Conservation (phyloP, 92 coral and sea anemone species). For the Bergia puertoricense region DNA sequence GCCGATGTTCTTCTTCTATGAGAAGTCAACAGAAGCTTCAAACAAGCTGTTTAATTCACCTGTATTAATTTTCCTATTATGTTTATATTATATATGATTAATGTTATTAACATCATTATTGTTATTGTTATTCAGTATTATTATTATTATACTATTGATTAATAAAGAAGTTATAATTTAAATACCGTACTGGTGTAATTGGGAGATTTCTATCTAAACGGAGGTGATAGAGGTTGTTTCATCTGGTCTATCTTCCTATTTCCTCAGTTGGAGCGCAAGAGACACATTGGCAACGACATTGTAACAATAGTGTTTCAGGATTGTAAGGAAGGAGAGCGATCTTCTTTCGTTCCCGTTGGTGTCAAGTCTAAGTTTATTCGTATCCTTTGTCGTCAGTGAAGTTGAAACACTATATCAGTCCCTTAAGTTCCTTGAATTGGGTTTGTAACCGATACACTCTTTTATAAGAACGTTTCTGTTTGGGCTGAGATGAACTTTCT, state of each 20-base stretch:
- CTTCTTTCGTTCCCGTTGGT: conserved; percentile 87
- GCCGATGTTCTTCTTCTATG: no score
- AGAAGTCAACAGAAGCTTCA: no score
- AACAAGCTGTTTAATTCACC: no score
- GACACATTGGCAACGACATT: conserved; percentile 98
- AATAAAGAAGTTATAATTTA: no score
- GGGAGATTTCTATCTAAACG: neutral
- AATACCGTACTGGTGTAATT: neutral
- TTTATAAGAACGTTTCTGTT: no score
- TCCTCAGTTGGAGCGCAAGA: conserved; percentile 90
- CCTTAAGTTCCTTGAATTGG: neutral
- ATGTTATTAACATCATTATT: no score
- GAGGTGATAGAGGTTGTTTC: neutral
- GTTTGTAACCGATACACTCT: neutral
- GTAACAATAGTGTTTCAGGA: conserved; percentile 98
- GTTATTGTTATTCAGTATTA: no score
- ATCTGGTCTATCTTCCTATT: neutral
- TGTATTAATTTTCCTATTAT: no score
- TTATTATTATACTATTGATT: no score
- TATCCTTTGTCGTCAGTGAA: conserved; percentile 70
- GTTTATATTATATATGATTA: no score
- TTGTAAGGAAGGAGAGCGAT: conserved; percentile 72
- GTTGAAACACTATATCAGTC: no score
- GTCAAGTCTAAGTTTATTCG: conserved; percentile 96
- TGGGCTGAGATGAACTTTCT: no score